A percentile compares a stretch with the other conserved stretches of the same genome.
Evolutionary conservation across 1,140 invertebrate genomes (phyloP).

Genomic region (Plodia interpunctella): DNA sequence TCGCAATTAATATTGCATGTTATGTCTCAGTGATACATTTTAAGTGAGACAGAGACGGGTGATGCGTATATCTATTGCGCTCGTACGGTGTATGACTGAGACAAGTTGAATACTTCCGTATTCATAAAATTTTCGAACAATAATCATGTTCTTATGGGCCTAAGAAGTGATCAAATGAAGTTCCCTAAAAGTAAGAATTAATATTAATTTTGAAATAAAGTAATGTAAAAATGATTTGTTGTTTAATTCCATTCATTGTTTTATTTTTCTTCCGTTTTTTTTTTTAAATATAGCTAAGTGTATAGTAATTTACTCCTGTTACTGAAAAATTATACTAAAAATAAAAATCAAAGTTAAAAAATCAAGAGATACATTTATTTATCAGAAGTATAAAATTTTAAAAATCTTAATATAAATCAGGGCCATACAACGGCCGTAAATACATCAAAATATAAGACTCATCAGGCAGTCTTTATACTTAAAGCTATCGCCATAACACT

Average conservation of each 20-base stretch:
- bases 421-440: constrained; percentile 17
- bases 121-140: no score
- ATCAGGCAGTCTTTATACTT: constrained; percentile 25
- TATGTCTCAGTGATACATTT: no score
- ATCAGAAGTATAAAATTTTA: not conserved
- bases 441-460: constrained; percentile 33
- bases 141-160: not conserved
- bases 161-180: constrained; percentile 1
- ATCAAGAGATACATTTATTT: not conserved
- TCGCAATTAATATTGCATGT: no score
- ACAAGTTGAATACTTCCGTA: no score
- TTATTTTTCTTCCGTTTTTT: no score
- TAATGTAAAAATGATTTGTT: not conserved
- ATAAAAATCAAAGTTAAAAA: not conserved
- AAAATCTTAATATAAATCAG: not conserved
- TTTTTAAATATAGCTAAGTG: no score
- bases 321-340: not conserved
- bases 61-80: no score
- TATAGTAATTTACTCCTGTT: no score
- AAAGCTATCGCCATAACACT: constrained; percentile 33
- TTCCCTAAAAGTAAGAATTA: constrained; percentile 2
- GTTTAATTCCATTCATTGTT: not conserved
- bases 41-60: no score
- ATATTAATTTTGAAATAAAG: constrained; percentile 10
- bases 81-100: no score